Conservation (phyloP, 2,888 invertebrate species). For the Trachelus iudaicus region DNA sequence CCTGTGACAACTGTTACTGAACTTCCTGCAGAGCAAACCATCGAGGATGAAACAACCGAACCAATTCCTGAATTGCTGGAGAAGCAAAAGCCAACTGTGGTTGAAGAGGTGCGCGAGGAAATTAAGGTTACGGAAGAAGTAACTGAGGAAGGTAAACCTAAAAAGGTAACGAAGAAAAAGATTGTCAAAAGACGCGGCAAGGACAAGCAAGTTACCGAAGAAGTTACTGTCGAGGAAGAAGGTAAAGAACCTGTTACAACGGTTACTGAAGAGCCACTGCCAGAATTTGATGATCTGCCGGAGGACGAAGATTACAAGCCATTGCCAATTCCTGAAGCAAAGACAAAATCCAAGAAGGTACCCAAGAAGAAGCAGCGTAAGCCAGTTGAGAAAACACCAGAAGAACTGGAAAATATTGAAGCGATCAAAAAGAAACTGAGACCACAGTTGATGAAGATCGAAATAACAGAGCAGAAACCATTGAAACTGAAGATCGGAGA, state of each 20-base stretch:
- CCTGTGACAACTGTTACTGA: conserved; percentile 33
- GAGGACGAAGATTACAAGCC: conserved; percentile 28
- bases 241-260: conserved; percentile 27
- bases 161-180: conserved; percentile 34
- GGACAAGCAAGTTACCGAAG: conserved; percentile 27
- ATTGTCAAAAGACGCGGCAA: conserved; percentile 41
- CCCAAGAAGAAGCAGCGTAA: conserved; percentile 25
- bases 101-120: conserved; percentile 41
- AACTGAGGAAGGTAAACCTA: conserved; percentile 28
- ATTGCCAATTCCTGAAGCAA: conserved; percentile 12
- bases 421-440: conserved; percentile 43
- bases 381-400: conserved; percentile 31
- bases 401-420: conserved; percentile 21
- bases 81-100: conserved; percentile 23
- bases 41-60: conserved; percentile 60
- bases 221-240: conserved; percentile 16
- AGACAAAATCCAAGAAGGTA: conserved; percentile 21
- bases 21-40: conserved; percentile 39
- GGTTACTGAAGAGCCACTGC: background rate
- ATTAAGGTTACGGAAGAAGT: conserved; percentile 31
- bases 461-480: conserved; percentile 70
- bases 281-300: conserved; percentile 14
- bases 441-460: conserved; percentile 69
- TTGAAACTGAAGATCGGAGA: conserved; percentile 71
- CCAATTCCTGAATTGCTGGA: conserved; percentile 45